A percentile compares a stretch with the other conserved stretches of the same genome.
These are phyloP conservation scores for Lysiphlebus fabarum DNA, from an alignment of 1,140 invertebrate species.

Conservation along the genomic window DNA sequence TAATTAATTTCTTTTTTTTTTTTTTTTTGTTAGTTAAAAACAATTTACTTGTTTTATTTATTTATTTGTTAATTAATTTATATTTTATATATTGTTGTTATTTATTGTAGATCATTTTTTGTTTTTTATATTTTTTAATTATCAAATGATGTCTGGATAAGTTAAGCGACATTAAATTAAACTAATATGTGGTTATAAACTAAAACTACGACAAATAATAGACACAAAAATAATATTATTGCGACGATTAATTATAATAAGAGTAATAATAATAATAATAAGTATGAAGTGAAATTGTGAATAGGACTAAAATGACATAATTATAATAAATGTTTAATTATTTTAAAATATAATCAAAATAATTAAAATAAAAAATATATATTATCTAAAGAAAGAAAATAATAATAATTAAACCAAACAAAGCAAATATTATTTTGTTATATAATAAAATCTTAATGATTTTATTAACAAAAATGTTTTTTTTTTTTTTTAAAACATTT, in stretches of 20 bases:
- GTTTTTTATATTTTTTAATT: constrained; percentile 6
- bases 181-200: constrained; percentile 30
- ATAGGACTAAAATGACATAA: no score
- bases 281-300: constrained; percentile 17
- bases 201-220: constrained; percentile 34
- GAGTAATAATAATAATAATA: constrained; percentile 23
- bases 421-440: no score
- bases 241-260: constrained; percentile 23
- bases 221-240: constrained; percentile 36
- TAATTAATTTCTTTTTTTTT: constrained; percentile 8
- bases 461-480: neutral
- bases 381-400: no score
- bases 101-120: constrained; percentile 3
- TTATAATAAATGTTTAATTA: neutral
- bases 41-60: neutral
- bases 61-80: neutral
- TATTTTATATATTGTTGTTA: constrained; percentile 6
- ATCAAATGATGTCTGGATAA: constrained; percentile 8
- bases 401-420: no score
- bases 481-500: neutral
- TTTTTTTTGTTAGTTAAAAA: neutral
- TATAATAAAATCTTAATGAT: no score
- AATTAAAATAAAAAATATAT: neutral
- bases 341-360: constrained; percentile 3
- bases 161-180: constrained; percentile 30